phyloP scores from a whole-genome alignment of 1,140 invertebrate genomes.

The Aphaenogaster rudis region DNA sequence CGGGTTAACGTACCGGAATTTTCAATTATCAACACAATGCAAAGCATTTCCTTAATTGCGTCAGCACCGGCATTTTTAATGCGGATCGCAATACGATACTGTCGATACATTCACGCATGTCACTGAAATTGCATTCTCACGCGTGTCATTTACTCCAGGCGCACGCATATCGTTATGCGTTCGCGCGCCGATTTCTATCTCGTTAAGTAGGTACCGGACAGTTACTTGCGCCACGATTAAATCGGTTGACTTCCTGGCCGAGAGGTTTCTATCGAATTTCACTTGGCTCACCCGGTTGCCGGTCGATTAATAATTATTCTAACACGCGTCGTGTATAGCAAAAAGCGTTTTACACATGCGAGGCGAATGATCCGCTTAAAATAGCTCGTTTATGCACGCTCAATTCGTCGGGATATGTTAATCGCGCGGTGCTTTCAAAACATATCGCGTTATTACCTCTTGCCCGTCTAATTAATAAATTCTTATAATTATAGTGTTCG shows the following conservation, averaged over 20 bases:
- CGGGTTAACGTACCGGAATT: not conserved
- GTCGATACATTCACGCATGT: slow-evolving; percentile 8
- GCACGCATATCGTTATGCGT: not conserved
- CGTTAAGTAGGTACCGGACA: slow-evolving; percentile 37
- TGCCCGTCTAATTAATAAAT: slow-evolving; percentile 63
- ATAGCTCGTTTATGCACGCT: slow-evolving; percentile 10
- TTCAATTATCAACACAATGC: slow-evolving; percentile 41
- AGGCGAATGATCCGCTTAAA: slow-evolving; percentile 24
- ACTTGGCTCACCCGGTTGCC: not conserved
- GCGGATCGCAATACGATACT: slow-evolving; percentile 5
- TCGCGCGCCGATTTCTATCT: slow-evolving; percentile 46
- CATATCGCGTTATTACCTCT: slow-evolving; percentile 28
- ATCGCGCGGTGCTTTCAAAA: not conserved
- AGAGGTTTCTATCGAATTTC: slow-evolving; percentile 59
- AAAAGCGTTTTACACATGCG: slow-evolving; percentile 34
- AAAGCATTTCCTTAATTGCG: slow-evolving; percentile 29
- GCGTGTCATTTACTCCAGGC: slow-evolving; percentile 23
- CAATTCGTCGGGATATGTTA: slow-evolving; percentile 41
- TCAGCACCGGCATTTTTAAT: slow-evolving; percentile 18
- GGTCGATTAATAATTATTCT: slow-evolving; percentile 33
- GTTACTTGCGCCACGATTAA: slow-evolving; percentile 15
- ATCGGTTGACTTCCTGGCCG: slow-evolving; percentile 26
- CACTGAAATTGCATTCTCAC: slow-evolving; percentile 47
- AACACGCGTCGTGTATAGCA: not conserved
- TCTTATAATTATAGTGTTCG: slow-evolving; percentile 41